A percentile compares a stretch with the other conserved stretches of the same genome.
phyloP scores from a whole-genome alignment of 1,140 invertebrate genomes.

The Antheraea pernyi region DNA sequence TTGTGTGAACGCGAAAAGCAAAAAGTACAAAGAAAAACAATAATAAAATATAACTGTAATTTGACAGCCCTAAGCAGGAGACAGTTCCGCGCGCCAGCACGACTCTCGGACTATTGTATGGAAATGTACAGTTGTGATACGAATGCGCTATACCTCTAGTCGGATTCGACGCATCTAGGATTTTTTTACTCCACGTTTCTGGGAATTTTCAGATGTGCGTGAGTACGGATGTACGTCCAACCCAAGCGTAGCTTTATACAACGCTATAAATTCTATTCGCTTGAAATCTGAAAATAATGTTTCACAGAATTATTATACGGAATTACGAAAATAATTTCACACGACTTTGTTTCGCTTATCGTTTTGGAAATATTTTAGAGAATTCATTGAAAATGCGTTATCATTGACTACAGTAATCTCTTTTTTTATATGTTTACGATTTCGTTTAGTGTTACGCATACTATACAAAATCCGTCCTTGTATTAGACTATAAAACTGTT shows the following conservation, averaged over 20 bases:
- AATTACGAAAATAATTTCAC: too few relatives aligned
- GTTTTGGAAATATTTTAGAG: too few relatives aligned
- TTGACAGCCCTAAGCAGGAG: conserved; percentile 10
- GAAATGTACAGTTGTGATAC: conserved; percentile 24
- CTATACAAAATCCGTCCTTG: too few relatives aligned
- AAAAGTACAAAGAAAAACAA: not conserved
- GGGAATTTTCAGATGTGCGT: conserved; percentile 24
- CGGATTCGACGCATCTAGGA: conserved; percentile 26
- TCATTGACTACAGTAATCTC: too few relatives aligned
- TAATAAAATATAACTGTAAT: not conserved
- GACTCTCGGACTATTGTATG: conserved; percentile 27
- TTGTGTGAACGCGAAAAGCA: too few relatives aligned
- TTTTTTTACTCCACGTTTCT: conserved; percentile 27
- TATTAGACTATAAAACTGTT: too few relatives aligned
- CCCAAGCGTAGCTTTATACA: not conserved
- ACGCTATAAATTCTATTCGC: not conserved
- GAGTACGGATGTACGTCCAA: conserved; percentile 2
- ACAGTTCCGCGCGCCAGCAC: conserved; percentile 21
- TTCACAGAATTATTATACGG: too few relatives aligned
- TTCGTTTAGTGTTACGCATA: too few relatives aligned
- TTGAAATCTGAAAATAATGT: too few relatives aligned
- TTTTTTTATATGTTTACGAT: too few relatives aligned
- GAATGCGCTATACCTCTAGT: conserved; percentile 22
- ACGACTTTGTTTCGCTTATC: too few relatives aligned
- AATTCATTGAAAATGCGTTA: too few relatives aligned